These are phyloP conservation scores for Onchidella celtica DNA, from an alignment of 2,888 invertebrate species.

Conservation along the genomic window DNA sequence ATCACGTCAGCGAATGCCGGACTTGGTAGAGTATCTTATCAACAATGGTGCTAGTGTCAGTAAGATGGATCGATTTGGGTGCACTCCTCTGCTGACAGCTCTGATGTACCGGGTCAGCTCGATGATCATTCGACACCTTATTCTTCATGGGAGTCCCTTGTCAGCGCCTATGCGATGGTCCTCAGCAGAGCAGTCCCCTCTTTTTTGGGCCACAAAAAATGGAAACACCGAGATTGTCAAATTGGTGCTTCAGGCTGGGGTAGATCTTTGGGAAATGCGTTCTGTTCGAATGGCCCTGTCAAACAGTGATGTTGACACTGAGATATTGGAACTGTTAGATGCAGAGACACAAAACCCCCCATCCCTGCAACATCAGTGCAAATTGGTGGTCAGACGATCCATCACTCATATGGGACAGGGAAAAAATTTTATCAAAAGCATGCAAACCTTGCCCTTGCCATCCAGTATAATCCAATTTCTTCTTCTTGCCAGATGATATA, in stretches of 20 bases:
- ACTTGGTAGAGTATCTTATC: constrained; percentile 71
- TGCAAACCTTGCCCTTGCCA: constrained; percentile 67
- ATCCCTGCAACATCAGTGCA: constrained; percentile 67
- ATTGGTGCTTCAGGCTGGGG: constrained; percentile 67
- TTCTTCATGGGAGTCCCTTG: constrained; percentile 70
- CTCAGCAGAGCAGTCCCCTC: constrained; percentile 68
- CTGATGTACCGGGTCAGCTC: constrained; percentile 73
- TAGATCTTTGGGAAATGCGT: constrained; percentile 66
- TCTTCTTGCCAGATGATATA: constrained; percentile 56
- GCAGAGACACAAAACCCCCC: constrained; percentile 64
- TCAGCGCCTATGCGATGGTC: constrained; percentile 65
- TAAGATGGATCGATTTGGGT: constrained; percentile 74
- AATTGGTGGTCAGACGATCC: constrained; percentile 61
- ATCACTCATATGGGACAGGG: constrained; percentile 63
- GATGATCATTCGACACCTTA: constrained; percentile 70
- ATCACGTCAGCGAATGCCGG: constrained; percentile 70
- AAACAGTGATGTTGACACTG: constrained; percentile 62
- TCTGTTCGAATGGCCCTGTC: constrained; percentile 66
- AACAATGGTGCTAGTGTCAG: constrained; percentile 75
- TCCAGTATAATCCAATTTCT: constrained; percentile 67
- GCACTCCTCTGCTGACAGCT: constrained; percentile 74
- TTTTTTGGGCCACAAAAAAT: constrained; percentile 73
- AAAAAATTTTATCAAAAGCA: constrained; percentile 65
- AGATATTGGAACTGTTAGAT: constrained; percentile 64
- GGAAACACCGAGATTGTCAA: constrained; percentile 70